Base-by-base conservation (phyloP, 2,797 vertebrate species). In the Syndactyla subalaris region DNA sequence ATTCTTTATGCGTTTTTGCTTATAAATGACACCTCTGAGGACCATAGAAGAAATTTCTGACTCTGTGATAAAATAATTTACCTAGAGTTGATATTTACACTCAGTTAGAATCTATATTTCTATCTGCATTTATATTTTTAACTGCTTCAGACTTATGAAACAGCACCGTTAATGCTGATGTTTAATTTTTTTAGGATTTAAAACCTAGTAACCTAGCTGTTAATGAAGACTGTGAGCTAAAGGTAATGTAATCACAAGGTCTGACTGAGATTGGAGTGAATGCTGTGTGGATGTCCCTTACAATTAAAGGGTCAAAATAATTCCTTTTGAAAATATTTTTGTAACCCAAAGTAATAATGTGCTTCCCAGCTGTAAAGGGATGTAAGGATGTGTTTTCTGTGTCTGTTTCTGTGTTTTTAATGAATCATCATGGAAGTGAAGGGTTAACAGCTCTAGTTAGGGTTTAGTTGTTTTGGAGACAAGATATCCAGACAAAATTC, bases 141-240 rank as follows among this genome's bases (percentile, higher is more conserved):
- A 38, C 13, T 81, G 7, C 10, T 68, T 82, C 41, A 65, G 30
- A 48, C 23, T 67, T 3, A 2, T 27, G 23, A n/a, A 92, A 41
- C 27, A 66, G 20, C 8, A 4, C 20, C 51, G 18, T 61, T 94
- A 63, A 85, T 51, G 49, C 46, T 88, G 34, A 30, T 95, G 17
- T 92, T 92, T 87, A 8, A 55, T 78, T 95, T 91, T 49, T 96
- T 57, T 97, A 99, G 99, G 99, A 99, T 97, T 98, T 99, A 93
- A 99, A 99, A 91, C 99, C 99, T 71, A 99, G 99, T 97, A 99
- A 99, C 96, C 97, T 99, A 95, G 99, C 99, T 96, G 99, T 99
- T 92, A 99, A 99, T 93, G 99, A 99, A 98, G 99, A 99, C 97
- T 99, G 99, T 96, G 99, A 99, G 97, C 98, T 99, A 55, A 99